Base-by-base conservation (phyloP, 2,113 vertebrate genomes). In the Helogale parvula region DNA sequence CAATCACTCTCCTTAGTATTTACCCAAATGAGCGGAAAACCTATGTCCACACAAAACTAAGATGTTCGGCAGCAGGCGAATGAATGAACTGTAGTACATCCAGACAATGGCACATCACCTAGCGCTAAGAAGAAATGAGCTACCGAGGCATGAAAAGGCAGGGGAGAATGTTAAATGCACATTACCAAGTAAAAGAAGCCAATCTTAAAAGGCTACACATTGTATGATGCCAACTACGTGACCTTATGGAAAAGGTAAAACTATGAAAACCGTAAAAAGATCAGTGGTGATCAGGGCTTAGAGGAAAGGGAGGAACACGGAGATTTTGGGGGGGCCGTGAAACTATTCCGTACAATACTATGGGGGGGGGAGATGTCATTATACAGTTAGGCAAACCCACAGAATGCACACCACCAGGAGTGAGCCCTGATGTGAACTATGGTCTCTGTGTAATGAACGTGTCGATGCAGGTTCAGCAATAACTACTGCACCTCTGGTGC, bases 91-190 rank as follows among this genome's bases (percentile, higher is more conserved):
- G 15, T 47, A 29, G 47, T 69, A 80, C 6, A 88, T 54, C 52
- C 65, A 93, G 33, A 93, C 71, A 69, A 85, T 12, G 35, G 83
- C 33, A 15, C 15, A 41, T 25, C 47, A 68, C 45, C 90, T 87
- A 92, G 12, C 8, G 66, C 52, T 95, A 85, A 88, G 88, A 84
- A 93, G 29, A 76, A 94, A 92, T 57, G 23, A 82, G 5, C 33
- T 29, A 80, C 45, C 23, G 79, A 83, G 27, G 45, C 35, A 94
- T 45, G 29, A 90, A 81, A 92, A 95, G 41, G 45, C 63, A 89
- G 8, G 5, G 10, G 77, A 4, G 60, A 93, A 93, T 4, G 35
- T 84, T 90, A 66, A 93, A 79, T 35, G 12, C 7, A 15, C 41
- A 81, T 63, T 88, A 94, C 19, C 50, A 65, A 71, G 31, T 57